Evolutionary conservation across 2,888 invertebrate genomes (phyloP).

Genomic region (Macropis europaea): DNA sequence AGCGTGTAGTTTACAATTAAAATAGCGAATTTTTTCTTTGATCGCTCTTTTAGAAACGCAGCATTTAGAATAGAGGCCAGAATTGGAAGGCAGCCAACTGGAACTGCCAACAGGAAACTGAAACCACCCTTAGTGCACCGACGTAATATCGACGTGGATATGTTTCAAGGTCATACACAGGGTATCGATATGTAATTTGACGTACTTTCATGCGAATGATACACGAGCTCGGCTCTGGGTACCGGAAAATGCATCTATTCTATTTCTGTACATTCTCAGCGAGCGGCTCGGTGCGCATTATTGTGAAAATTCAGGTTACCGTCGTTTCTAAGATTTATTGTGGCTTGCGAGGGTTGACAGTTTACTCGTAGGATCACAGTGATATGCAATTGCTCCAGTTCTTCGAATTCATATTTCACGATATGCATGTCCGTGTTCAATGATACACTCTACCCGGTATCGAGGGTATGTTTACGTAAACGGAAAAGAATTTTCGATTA

Average conservation of each 20-base stretch:
- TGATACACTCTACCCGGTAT: conserved; percentile 4
- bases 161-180: not conserved
- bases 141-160: not conserved
- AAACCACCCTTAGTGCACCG: too few species aligned
- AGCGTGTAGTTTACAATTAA: too few species aligned
- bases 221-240: not conserved
- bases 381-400: conserved; percentile 48
- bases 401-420: conserved; percentile 49
- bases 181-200: conserved; percentile 22
- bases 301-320: conserved; percentile 54
- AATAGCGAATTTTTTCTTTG: too few species aligned
- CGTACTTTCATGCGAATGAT: conserved; percentile 19
- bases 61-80: too few species aligned
- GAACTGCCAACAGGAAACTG: too few species aligned
- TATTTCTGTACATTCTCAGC: conserved; percentile 19
- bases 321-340: conserved; percentile 60
- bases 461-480: not conserved
- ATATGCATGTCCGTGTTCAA: conserved; percentile 1
- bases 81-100: too few species aligned
- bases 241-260: conserved; percentile 33
- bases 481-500: conserved; percentile 12
- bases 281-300: conserved; percentile 41
- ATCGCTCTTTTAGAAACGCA: too few species aligned
- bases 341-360: conserved; percentile 52
- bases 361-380: conserved; percentile 49